Conservation (phyloP, 2,797 vertebrate genomes). For the Potorous gilbertii region DNA sequence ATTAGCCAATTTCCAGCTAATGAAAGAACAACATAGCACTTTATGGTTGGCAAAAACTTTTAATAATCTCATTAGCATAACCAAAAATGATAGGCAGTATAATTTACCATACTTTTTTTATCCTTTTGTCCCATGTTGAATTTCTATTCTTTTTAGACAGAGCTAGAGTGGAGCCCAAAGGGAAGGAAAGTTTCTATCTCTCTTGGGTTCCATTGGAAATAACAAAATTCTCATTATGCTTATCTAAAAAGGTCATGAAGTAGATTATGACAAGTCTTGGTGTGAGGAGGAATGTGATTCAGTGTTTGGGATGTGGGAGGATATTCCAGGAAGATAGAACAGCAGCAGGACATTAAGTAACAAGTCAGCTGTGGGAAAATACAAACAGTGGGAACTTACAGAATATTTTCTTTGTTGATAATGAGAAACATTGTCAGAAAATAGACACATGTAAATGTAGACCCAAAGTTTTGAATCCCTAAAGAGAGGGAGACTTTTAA, state of each 20-base stretch:
- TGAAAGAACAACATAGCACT: not conserved
- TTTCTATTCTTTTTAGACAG: not conserved
- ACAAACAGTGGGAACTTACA: not conserved
- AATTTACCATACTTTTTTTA: not conserved
- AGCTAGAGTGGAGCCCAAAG: not conserved
- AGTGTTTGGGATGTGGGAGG: not conserved
- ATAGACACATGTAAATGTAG: not conserved
- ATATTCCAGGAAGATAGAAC: not conserved
- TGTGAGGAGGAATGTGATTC: not conserved
- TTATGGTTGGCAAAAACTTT: not conserved
- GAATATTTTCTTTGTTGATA: not conserved
- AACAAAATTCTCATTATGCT: not conserved
- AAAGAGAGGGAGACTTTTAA: not conserved
- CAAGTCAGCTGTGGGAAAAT: not conserved
- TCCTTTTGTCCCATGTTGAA: not conserved
- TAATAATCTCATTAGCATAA: not conserved
- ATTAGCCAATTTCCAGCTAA: not conserved
- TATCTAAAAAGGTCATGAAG: not conserved
- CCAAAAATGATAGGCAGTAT: not conserved
- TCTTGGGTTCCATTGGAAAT: not conserved
- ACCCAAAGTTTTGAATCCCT: not conserved
- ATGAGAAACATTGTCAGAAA: not conserved
- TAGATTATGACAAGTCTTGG: not conserved
- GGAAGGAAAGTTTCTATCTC: not conserved
- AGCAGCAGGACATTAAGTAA: not conserved